Base-by-base conservation (phyloP, 2,888 invertebrate genomes). In the Arctia plantaginis region DNA sequence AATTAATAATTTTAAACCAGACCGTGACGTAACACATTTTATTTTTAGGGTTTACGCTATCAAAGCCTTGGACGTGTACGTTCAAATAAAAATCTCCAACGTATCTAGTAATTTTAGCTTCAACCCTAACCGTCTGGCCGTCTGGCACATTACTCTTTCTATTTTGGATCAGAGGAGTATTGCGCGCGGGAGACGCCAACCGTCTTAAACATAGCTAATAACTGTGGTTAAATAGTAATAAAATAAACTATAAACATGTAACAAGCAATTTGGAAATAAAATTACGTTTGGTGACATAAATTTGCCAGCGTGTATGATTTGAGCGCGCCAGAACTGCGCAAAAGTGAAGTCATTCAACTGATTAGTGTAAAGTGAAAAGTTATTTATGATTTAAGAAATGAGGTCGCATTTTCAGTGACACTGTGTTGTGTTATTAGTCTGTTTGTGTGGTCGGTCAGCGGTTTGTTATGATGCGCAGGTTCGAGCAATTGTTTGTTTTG, bases 141-240 rank as follows among this genome's bases (percentile, higher is more conserved):
- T 93, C 93, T 93, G 92, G 91, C 90, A 91, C 92, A 93, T 93
- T 92, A 92, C 91, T 88, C 89, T 87, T 89, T 92, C 94, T 94
- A 94, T 94, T 94, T 94, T 91, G 85, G 91, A 90, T 84, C 90
- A 89, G 88, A 89, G 85, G 82, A 86, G 86, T 84, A 81, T 84
- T 81, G 86, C 82, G 88, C 89, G 90, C 85, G 87, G 85, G 85
- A 86, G 81, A 81, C 83, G 83, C 77, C 86, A 84, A 87, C 80
- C 89, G 90, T 85, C 85, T 85, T 82, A 75, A 74, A 81, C 81
- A 85, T 82, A 80, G 75, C 74, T 77, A 83, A 85, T 82, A 82
- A 85, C 78, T 77, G 82, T 77, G 82, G 85, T 88, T 83, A 83
- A 88, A 87, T 84, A 86, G 85, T 86, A 85, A 87, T 86, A 87